Evolutionary conservation across 2,888 invertebrate species (phyloP), one percentile per base, ranked within the genome.

Genomic region (Odontocolon sp.): DNA sequence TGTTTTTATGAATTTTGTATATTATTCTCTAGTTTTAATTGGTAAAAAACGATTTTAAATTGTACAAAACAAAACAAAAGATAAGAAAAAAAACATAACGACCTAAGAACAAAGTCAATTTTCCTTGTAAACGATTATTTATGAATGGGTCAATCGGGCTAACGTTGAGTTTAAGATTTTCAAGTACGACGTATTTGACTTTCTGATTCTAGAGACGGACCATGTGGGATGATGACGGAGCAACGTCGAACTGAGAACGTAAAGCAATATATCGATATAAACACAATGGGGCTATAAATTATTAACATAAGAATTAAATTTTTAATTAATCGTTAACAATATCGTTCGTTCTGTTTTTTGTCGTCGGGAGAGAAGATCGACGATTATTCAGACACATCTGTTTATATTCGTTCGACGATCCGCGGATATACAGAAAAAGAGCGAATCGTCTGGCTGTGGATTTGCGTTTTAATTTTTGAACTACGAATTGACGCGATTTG

Each of bases 131-230:
- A 56, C 45, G 54, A 83, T 87, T 86, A 88, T 87, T 88, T 84
- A 87, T 87, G 87, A 84, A 88, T 87, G 87, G 87, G 33, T 61
- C 59, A 40, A 56, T 38, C 52, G 28, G 8, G 33, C 26, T 33
- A 3, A 38, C 38, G n/a, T 1, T 11, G 11, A 50, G 33, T 42
- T 28, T 4, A 11, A 23, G 23, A 69, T 63, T 66, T 70, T 68
- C 73, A 72, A 78, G 31, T 47, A 38, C 56, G 16, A 59, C 64
- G 45, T 64, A 45, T 68, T 74, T 74, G 59, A 71, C 67, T 87
- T 87, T 87, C 82, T 88, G 85, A 85, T 89, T 89, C 80, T 85
- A 89, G 89, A 88, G 74, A 86, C 86, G 83, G 87, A 88, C 82
- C 87, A 86, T 72, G 81, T 86, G 75, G 89, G 87, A 83, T 88